Evolutionary conservation across 2,888 invertebrate genomes (phyloP).

Genomic region (Eupithecia pulchellata): DNA sequence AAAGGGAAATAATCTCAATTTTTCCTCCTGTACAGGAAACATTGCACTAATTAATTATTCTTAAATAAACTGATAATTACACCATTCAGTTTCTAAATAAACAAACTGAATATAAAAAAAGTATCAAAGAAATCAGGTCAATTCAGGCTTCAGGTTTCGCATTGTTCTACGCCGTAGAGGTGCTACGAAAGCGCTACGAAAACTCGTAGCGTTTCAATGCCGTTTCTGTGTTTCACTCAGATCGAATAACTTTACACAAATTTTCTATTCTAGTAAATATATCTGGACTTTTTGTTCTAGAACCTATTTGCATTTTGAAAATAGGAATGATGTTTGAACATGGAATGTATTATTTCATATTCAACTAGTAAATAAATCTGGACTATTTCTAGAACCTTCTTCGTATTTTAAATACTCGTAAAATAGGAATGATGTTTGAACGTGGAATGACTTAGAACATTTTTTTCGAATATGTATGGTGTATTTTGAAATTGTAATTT

Average conservation of each 20-base stretch:
- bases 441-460: background rate
- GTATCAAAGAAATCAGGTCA: background rate
- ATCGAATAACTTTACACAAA: slow-evolving; percentile 10
- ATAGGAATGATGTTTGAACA: background rate
- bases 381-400: background rate
- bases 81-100: background rate
- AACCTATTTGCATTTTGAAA: background rate
- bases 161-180: slow-evolving; percentile 25
- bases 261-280: background rate
- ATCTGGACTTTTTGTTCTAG: background rate
- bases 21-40: background rate
- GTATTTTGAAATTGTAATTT: background rate
- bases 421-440: slow-evolving; percentile 1
- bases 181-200: slow-evolving; percentile 35
- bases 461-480: background rate
- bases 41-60: background rate
- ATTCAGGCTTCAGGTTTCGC: slow-evolving; percentile 14
- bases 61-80: background rate
- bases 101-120: background rate
- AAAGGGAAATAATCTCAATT: background rate
- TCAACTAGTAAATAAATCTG: background rate
- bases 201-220: slow-evolving; percentile 17
- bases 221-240: slow-evolving; percentile 14
- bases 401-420: too few species aligned
- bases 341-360: background rate